These are phyloP conservation scores for Platyrinchus mystaceus DNA, from an alignment of 2,797 vertebrate species.

Conservation along the genomic window DNA sequence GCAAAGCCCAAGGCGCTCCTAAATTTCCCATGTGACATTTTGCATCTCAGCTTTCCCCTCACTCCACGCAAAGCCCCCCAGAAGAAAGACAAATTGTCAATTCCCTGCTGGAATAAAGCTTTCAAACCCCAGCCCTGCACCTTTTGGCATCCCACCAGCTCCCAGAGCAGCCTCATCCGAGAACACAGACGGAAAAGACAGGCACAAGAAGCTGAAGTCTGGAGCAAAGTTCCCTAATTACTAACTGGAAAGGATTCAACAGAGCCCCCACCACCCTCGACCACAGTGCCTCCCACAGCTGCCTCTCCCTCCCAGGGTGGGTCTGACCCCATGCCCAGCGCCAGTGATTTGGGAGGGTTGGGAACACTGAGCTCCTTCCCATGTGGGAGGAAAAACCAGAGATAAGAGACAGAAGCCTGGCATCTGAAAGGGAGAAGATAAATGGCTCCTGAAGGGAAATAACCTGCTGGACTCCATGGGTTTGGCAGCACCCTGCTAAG, in stretches of 20 bases:
- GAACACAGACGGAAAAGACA: neutral
- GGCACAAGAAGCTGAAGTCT: accelerated
- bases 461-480: conserved; percentile 9
- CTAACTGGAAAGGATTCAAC: neutral
- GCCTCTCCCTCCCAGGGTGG: neutral
- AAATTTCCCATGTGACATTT: neutral
- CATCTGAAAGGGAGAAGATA: neutral
- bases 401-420: neutral
- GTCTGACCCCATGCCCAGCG: accelerated
- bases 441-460: conserved; percentile 33
- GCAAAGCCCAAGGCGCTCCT: neutral
- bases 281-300: accelerated
- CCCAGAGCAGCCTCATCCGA: neutral
- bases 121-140: neutral
- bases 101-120: neutral
- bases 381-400: neutral
- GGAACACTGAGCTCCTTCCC: neutral
- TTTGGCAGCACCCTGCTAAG: conserved; percentile 45
- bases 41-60: neutral
- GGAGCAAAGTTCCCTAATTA: neutral
- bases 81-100: neutral
- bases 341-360: neutral
- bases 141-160: neutral
- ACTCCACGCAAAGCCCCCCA: accelerated
- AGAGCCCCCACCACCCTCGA: neutral